Percentiles rank a stretch among this genome's conserved stretches.
These are phyloP conservation scores for Alethe castanea DNA, from an alignment of 2,113 vertebrate genomes.

Conservation along the genomic window DNA sequence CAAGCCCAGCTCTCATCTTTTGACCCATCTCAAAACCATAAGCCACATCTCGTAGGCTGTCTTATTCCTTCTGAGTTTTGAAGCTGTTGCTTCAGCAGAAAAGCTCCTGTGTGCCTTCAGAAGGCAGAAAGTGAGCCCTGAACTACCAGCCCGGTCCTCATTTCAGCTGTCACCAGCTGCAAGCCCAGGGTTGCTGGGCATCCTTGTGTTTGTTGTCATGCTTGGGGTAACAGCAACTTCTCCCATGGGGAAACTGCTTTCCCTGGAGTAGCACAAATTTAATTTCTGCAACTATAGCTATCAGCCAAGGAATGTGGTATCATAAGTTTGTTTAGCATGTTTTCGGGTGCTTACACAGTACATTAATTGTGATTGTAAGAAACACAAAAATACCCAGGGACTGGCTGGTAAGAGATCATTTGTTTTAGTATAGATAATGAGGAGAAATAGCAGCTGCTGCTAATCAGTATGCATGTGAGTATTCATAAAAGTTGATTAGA, in stretches of 20 bases:
- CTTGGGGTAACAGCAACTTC: accelerated
- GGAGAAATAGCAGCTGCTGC: not conserved
- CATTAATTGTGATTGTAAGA: not conserved
- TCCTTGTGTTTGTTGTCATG: not conserved
- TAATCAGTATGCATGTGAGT: not conserved
- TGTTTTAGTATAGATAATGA: not conserved
- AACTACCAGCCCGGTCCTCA: not conserved
- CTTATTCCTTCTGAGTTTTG: not conserved
- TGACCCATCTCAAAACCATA: not conserved
- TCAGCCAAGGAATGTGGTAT: not conserved
- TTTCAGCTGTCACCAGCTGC: not conserved
- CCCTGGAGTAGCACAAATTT: not conserved
- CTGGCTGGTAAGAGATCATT: not conserved
- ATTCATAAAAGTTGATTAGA: not conserved
- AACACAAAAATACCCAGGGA: not conserved
- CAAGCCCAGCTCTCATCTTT: not conserved
- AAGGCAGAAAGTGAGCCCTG: not conserved
- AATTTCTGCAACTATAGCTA: not conserved
- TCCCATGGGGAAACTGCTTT: not conserved
- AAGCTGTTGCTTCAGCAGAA: not conserved
- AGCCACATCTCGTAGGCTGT: not conserved
- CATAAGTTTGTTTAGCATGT: not conserved
- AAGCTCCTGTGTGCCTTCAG: not conserved
- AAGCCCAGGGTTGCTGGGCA: not conserved
- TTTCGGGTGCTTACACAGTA: not conserved